Evolutionary conservation across 2,113 vertebrate genomes (phyloP), one percentile per base, ranked within the genome.

Genomic region (Axis porcinus): DNA sequence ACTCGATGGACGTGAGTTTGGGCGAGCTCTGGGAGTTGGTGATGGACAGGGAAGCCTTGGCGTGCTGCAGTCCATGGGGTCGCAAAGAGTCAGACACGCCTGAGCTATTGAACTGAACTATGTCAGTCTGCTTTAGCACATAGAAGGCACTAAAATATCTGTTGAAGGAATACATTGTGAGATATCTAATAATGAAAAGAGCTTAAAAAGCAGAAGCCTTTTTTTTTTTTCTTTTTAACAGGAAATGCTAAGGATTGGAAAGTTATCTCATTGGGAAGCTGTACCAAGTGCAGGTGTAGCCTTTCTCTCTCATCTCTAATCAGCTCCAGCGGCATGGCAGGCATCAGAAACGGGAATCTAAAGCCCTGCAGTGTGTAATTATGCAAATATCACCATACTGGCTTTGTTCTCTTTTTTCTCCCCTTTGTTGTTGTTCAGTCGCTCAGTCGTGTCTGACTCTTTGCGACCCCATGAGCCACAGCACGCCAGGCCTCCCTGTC

Each of bases 201-300:
- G 11, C 12, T 62, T 70, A 3, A 8, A 27, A 28, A 67, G 54
- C 79, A 36, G 28, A 92, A 94, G 50, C 4, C 6, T 0, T 23
- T 6, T 54, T 40, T 55, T 2, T 2, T 43, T n/a, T 50, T 36
- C 10, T 5, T 55, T 33, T 50, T 36, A 6, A 8, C 0, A 28
- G 19, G n/a, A 33, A 58, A 6, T n/a, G 30, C 12, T 30, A 55
- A n/a, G 9, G 25, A 17, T 9, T 60, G 15, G 87, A 7, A 40
- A 30, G 27, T 19, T 6, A 0, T 1, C 0, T 57, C 17, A 0
- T 2, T 13, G 12, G 8, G 27, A 17, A 16, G 76, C 70, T 23
- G 3, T 2, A 4, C 15, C 4, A 0, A 1, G 64, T 4, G 30
- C 30, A 3, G 1, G 1, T 0, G 40, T 11, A 19, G 52, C 19